Base-by-base conservation (phyloP, 2,113 vertebrate species). In the Andinoacara biseriatus region DNA sequence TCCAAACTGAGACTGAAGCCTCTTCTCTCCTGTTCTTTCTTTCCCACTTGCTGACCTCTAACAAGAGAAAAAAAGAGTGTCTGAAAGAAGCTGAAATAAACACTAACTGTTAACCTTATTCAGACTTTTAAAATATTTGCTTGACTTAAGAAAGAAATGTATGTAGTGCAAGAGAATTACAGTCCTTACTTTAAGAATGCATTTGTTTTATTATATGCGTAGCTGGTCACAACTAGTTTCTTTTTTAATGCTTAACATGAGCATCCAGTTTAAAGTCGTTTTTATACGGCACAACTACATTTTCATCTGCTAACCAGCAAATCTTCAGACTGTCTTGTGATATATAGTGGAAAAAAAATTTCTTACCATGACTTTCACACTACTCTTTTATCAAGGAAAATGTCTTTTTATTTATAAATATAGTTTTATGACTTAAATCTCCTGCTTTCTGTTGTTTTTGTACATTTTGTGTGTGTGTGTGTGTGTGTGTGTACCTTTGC, bases 381-480 rank as follows among this genome's bases (percentile, higher is more conserved):
- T 90, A 91, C 93, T 90, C 84, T 93, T 94, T 92, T 94, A 91
- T 92, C 86, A 90, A 94, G 90, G 67, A 93, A 92, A 91, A 94
- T 88, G 69, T 92, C 91, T 95, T 97, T 97, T 97, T 96, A 97
- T 97, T 97, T 97, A 97, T 97, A 96, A 97, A 97, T 96, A 97
- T 96, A 97, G 96, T 97, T 97, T 97, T 97, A 97, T 97, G 94
- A 96, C 95, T 93, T 90, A 93, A 92, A 57, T 77, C 82, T 57
- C 54, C 40, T 43, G 77, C 56, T 31, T 43, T 90, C 65, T 72
- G 49, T 18, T 18, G 87, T 89, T 76, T 76, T 1, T 6, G 81
- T 33, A 33, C 33, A 7, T 31, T 31, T 31, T 31, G 5, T 33
- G 33, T 33, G 33, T 33, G 33, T 33, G 33, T 52, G 13, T 29